Percentiles rank a stretch among this genome's conserved stretches.
Evolutionary conservation across 2,797 vertebrate species (phyloP).

Genomic region (Ctenochaetus hawaiiensis): DNA sequence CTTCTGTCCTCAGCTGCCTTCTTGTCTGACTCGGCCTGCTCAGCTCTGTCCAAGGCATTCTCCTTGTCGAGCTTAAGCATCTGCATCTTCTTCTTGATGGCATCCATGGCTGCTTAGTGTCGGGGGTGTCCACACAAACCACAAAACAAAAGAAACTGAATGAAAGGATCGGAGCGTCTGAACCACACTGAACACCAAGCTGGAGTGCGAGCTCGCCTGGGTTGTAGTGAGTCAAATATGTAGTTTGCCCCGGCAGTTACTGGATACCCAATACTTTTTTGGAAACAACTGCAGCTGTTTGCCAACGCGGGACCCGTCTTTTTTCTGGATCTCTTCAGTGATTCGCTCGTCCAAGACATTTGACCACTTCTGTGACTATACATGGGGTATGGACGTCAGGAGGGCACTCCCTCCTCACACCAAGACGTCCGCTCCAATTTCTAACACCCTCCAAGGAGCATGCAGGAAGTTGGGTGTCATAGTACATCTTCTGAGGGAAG

Average conservation of each 20-base stretch:
- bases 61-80: constrained; percentile 99
- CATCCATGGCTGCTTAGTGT: constrained; percentile 93
- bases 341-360: constrained; percentile 90
- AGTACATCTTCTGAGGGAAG: constrained; percentile 16
- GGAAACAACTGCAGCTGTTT: constrained; percentile 85
- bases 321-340: constrained; percentile 83
- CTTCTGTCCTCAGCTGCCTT: constrained; percentile 98
- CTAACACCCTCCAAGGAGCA: constrained; percentile 57
- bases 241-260: constrained; percentile 87
- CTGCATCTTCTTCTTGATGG: constrained; percentile 99
- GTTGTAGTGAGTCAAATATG: constrained; percentile 90
- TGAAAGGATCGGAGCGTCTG: constrained; percentile 79
- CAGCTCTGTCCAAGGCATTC: constrained; percentile 98
- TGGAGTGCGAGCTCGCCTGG: constrained; percentile 87
- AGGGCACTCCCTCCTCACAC: constrained; percentile 63
- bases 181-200: constrained; percentile 81
- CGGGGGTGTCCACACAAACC: constrained; percentile 59
- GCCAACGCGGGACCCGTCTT: constrained; percentile 71
- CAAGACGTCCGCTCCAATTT: constrained; percentile 63
- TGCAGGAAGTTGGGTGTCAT: constrained; percentile 51
- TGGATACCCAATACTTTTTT: constrained; percentile 94
- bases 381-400: constrained; percentile 86
- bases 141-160: constrained; percentile 62
- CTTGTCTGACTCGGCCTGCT: constrained; percentile 98
- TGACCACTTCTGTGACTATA: constrained; percentile 91